Evolutionary conservation across 2,888 invertebrate species (phyloP).

Genomic region (Pristionchus fissidentatus): DNA sequence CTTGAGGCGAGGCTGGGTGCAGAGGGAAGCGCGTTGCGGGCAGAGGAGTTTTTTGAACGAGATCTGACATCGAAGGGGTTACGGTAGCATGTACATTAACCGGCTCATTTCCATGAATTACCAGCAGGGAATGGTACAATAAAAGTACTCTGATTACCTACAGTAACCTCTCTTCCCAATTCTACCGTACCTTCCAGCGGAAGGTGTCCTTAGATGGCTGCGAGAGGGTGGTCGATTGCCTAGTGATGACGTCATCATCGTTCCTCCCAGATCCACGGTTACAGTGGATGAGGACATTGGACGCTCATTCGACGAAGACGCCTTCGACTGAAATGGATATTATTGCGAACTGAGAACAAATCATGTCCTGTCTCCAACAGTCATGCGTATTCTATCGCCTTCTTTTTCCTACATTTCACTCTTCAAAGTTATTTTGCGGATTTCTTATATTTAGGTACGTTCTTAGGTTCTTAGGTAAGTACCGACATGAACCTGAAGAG

Average conservation of each 20-base stretch:
- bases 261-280: conserved; percentile 24
- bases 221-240: conserved; percentile 17
- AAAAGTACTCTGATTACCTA: background rate
- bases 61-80: conserved; percentile 50
- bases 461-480: too few species aligned
- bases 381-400: too few species aligned
- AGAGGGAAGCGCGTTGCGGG: conserved; percentile 72
- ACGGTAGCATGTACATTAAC: background rate
- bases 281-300: conserved; percentile 20
- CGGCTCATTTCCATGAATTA: background rate
- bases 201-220: conserved; percentile 40
- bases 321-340: conserved; percentile 14
- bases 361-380: too few species aligned
- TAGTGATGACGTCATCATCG: background rate
- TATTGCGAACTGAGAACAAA: background rate
- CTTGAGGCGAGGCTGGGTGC: conserved; percentile 35
- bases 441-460: too few species aligned
- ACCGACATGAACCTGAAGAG: too few species aligned
- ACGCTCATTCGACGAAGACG: background rate
- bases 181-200: conserved; percentile 29
- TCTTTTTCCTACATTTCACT: too few species aligned
- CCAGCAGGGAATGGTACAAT: too few species aligned
- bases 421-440: too few species aligned
- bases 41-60: conserved; percentile 74
- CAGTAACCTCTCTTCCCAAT: background rate